A percentile compares a stretch with the other conserved stretches of the same genome.
These are phyloP conservation scores for Orycteropus afer DNA, from an alignment of 2,113 vertebrate genomes.

Conservation along the genomic window DNA sequence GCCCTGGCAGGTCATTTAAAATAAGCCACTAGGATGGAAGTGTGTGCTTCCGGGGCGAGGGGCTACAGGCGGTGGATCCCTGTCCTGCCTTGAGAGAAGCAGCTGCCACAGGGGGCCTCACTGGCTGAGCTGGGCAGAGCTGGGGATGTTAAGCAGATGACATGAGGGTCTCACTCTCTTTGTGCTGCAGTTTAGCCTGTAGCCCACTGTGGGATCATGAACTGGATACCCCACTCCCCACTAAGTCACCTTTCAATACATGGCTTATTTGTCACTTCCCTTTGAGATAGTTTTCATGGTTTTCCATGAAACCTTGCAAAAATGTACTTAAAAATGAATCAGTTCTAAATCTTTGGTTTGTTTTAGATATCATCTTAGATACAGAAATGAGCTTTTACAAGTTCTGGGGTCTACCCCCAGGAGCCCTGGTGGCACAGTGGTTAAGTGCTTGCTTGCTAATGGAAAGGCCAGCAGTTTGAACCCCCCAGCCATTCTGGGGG, in stretches of 20 bases:
- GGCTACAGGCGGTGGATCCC: neutral
- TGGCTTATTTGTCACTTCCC: neutral
- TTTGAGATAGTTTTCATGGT: neutral
- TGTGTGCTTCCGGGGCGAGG: neutral
- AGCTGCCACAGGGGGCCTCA: neutral
- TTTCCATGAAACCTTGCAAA: neutral
- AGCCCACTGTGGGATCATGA: neutral
- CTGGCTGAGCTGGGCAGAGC: neutral
- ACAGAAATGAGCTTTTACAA: neutral
- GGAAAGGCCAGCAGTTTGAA: neutral
- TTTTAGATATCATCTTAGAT: neutral
- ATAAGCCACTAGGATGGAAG: neutral
- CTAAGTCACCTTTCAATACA: neutral
- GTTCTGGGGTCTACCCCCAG: neutral
- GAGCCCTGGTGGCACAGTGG: too few relatives aligned
- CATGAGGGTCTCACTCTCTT: neutral
- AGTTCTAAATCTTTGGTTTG: neutral
- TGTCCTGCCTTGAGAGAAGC: neutral
- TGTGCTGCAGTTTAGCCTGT: accelerated
- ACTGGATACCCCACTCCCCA: too few relatives aligned
- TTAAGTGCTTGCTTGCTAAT: neutral
- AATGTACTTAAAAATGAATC: too few relatives aligned
- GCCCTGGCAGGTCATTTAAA: neutral
- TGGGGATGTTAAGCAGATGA: neutral
- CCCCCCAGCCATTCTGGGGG: neutral